phyloP scores from a whole-genome alignment of 2,113 vertebrate species.

The Mustela lutreola region DNA sequence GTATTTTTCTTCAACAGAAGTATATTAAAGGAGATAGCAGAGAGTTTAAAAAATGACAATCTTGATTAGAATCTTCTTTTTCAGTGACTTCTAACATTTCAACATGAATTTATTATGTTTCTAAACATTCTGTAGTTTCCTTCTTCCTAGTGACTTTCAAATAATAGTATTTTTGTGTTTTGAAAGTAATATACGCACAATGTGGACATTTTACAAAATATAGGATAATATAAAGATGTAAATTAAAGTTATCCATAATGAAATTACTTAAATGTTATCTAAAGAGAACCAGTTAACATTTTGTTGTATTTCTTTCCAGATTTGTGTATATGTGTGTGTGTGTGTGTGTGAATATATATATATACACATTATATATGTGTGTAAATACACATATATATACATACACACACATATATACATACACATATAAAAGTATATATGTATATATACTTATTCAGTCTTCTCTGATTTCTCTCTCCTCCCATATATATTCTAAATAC shows the following conservation, averaged over 20 bases:
- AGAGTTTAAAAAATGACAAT: background rate
- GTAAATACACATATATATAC: background rate
- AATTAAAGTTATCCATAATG: constrained; percentile 21
- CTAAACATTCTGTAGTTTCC: constrained; percentile 22
- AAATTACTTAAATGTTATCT: background rate
- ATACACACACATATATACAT: too few relatives aligned
- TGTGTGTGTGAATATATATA: too few relatives aligned
- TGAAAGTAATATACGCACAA: constrained; percentile 22
- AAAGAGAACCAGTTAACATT: background rate
- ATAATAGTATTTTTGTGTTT: background rate
- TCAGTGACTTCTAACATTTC: constrained; percentile 17
- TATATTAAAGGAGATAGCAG: constrained; percentile 37
- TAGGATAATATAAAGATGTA: background rate
- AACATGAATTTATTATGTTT: constrained; percentile 12
- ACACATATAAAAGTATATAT: too few relatives aligned
- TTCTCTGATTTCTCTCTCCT: background rate
- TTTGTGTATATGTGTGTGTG: background rate
- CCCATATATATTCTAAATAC: background rate
- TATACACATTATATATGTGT: background rate
- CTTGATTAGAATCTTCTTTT: constrained; percentile 41
- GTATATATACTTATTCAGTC: background rate
- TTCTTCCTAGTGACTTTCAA: constrained; percentile 20
- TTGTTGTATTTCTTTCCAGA: constrained; percentile 38
- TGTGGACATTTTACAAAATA: background rate
- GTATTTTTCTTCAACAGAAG: constrained; percentile 36